Conservation (phyloP, 1,140 invertebrate species). For the Idris sp. region DNA sequence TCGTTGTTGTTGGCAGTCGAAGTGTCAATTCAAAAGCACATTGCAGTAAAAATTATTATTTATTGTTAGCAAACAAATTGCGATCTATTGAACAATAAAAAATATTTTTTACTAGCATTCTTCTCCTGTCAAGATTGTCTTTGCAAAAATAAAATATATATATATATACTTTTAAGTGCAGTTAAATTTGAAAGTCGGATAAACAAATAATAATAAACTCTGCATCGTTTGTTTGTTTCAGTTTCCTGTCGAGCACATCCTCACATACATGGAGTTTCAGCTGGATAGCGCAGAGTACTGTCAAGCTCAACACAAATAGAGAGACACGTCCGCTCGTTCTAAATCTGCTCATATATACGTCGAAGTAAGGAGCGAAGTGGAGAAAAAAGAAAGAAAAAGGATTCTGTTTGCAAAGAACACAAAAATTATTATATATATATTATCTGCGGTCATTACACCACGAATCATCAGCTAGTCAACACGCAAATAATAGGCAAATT, state of each 20-base stretch:
- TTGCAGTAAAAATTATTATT: no score
- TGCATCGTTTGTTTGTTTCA: conserved; percentile 76
- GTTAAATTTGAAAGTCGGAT: no score
- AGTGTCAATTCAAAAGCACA: no score
- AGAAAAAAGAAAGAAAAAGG: conserved; percentile 31
- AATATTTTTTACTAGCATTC: no score
- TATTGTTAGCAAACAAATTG: no score
- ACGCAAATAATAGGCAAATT: conserved; percentile 72
- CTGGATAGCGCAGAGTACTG: conserved; percentile 96
- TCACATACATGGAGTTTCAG: conserved; percentile 98
- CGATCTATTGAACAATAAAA: no score
- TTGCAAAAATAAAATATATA: no score
- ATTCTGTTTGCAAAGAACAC: conserved; percentile 57
- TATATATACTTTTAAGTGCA: no score
- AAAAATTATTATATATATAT: conserved; percentile 58
- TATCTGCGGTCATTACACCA: conserved; percentile 65
- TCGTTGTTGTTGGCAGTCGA: no score
- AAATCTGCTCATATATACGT: conserved; percentile 42
- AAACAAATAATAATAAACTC: no score
- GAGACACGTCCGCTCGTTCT: conserved; percentile 64
- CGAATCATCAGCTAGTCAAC: conserved; percentile 75
- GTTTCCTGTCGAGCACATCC: conserved; percentile 83
- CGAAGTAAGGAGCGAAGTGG: conserved; percentile 48
- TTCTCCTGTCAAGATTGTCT: no score
- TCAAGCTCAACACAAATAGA: conserved; percentile 97